These are phyloP conservation scores for Stigmatopora nigra DNA, from an alignment of 2,113 vertebrate genomes.

Conservation along the genomic window DNA sequence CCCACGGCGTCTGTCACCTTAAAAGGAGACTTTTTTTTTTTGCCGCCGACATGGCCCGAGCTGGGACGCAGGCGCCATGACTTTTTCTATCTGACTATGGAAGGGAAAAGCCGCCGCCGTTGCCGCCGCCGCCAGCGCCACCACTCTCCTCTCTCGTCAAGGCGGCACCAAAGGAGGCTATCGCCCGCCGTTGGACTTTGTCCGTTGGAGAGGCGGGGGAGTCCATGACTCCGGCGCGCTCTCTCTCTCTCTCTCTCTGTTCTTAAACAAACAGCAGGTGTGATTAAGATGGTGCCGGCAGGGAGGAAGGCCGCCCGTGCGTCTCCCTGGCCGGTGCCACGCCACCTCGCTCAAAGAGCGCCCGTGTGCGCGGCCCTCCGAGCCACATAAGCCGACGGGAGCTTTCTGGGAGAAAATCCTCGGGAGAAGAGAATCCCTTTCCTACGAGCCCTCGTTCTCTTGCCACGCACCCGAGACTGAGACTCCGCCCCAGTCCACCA, in stretches of 20 bases:
- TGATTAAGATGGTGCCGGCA: slow-evolving; percentile 66
- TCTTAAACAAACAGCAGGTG: slow-evolving; percentile 52
- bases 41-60: slow-evolving; percentile 15
- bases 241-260: slow-evolving; percentile 35
- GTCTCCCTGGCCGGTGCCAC: slow-evolving; percentile 44
- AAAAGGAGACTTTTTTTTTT: slow-evolving; percentile 69
- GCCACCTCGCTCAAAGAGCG: slow-evolving; percentile 44
- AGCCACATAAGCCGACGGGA: slow-evolving; percentile 51
- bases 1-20: slow-evolving; percentile 70
- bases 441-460: too few species aligned
- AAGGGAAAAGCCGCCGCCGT: neutral
- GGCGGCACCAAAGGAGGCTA: slow-evolving; percentile 51
- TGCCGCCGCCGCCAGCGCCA: neutral
- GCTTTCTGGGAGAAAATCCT: neutral
- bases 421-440: too few species aligned
- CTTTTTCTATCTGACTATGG: slow-evolving; percentile 28
- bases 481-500: too few species aligned
- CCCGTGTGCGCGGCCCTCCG: slow-evolving; percentile 53
- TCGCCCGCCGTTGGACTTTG: slow-evolving; percentile 48
- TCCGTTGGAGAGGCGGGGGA: slow-evolving; percentile 24
- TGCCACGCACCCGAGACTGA: too few species aligned
- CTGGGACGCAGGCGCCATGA: slow-evolving; percentile 26
- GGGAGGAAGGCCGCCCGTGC: slow-evolving; percentile 36
- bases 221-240: slow-evolving; percentile 36
- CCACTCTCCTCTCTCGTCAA: slow-evolving; percentile 13